Conservation (phyloP, 2,888 invertebrate species). For the Dolichomitus sp. region DNA sequence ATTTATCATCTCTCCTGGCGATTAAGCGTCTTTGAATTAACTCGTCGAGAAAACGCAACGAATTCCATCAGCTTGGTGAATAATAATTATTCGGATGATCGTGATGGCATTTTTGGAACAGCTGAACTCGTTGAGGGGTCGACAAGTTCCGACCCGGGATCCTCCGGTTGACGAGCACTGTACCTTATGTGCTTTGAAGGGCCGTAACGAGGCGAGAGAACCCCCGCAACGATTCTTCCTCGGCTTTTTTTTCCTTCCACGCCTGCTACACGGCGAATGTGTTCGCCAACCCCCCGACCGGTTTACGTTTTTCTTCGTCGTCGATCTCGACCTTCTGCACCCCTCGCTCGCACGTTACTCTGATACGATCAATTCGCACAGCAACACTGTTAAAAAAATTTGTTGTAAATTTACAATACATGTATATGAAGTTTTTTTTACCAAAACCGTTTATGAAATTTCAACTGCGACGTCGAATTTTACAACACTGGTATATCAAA, state of each 20-base stretch:
- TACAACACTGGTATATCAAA: too few species aligned
- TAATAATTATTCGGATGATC: constrained; percentile 9
- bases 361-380: constrained; percentile 6
- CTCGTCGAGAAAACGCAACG: background rate
- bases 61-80: constrained; percentile 22
- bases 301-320: constrained; percentile 29
- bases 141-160: background rate
- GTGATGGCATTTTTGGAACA: background rate
- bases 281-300: constrained; percentile 44
- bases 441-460: too few species aligned
- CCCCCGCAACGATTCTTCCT: constrained; percentile 50
- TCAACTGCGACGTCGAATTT: too few species aligned
- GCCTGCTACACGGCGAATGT: constrained; percentile 33
- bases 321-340: constrained; percentile 33
- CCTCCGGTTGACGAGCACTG: constrained; percentile 51
- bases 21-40: background rate
- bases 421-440: too few species aligned
- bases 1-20: constrained; percentile 36
- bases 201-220: constrained; percentile 1
- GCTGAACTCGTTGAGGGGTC: background rate
- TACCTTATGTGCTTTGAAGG: constrained; percentile 8
- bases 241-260: constrained; percentile 31
- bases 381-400: too few species aligned
- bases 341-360: constrained; percentile 5
- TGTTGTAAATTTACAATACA: too few species aligned